These are phyloP conservation scores for Rambutsinella grinnellia DNA, from an alignment of 2,888 invertebrate species.

Conservation along the genomic window DNA sequence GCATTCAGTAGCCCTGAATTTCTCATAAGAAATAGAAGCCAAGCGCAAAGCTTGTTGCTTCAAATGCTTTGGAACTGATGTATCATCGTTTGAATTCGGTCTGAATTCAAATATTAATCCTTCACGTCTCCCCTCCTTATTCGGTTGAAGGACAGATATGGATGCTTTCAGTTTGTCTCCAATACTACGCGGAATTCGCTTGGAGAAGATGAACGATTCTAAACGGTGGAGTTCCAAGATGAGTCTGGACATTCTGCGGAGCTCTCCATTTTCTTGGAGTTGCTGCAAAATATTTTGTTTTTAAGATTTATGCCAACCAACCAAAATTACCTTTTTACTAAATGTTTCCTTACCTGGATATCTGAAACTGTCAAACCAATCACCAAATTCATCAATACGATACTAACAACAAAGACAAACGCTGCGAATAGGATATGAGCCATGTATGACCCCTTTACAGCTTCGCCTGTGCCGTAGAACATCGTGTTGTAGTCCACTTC, in stretches of 20 bases:
- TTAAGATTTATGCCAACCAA: no score
- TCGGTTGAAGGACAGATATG: constrained; percentile 45
- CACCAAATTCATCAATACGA: constrained; percentile 55
- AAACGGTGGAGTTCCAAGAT: constrained; percentile 45
- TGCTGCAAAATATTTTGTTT: constrained; percentile 25
- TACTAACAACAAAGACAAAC: constrained; percentile 42
- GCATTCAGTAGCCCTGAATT: constrained; percentile 43
- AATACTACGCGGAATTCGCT: constrained; percentile 34
- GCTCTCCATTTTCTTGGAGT: constrained; percentile 45
- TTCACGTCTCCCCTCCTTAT: constrained; percentile 37
- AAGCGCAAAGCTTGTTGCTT: constrained; percentile 43
- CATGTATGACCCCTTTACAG: constrained; percentile 31
- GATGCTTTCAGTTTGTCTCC: constrained; percentile 38
- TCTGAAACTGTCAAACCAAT: constrained; percentile 54
- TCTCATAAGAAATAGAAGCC: constrained; percentile 43
- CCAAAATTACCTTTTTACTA: neutral
- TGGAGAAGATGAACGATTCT: constrained; percentile 49
- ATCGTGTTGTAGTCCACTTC: constrained; percentile 53
- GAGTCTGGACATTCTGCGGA: constrained; percentile 36
- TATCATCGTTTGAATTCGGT: constrained; percentile 44
- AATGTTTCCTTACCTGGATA: constrained; percentile 45
- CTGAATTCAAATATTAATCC: constrained; percentile 41
- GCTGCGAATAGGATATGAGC: constrained; percentile 45
- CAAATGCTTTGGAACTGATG: constrained; percentile 30
- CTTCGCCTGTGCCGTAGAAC: constrained; percentile 40